phyloP scores from a whole-genome alignment of 2,797 vertebrate genomes.

The Valencia hispanica region DNA sequence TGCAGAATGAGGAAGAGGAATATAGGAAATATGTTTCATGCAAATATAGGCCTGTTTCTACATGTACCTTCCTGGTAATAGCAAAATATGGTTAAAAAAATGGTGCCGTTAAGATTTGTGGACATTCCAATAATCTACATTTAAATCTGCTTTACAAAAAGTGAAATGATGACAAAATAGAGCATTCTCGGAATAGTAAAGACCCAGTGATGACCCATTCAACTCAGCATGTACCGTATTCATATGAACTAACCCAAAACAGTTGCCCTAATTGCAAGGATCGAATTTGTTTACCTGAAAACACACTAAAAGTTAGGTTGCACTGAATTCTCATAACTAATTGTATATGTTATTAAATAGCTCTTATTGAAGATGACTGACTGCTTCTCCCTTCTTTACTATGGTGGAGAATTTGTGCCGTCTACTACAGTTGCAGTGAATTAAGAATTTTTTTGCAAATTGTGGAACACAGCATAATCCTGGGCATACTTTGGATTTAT shows the following conservation, averaged over 20 bases:
- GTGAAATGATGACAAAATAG: neutral
- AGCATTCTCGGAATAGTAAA: neutral
- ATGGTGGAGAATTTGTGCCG: neutral
- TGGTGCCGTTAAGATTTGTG: neutral
- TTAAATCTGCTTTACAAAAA: neutral
- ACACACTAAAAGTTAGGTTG: neutral
- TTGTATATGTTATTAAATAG: neutral
- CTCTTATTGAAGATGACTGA: neutral
- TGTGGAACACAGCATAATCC: neutral
- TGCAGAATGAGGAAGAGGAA: conserved; percentile 26
- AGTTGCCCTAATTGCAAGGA: neutral
- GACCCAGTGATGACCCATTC: neutral
- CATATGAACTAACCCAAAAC: neutral
- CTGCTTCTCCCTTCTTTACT: neutral
- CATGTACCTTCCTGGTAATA: neutral
- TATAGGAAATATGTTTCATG: neutral
- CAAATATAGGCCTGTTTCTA: neutral
- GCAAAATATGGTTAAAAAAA: neutral
- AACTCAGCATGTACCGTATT: neutral
- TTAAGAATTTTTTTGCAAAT: neutral
- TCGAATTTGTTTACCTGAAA: neutral
- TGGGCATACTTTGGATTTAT: neutral
- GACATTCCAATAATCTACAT: neutral
- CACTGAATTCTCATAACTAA: neutral
- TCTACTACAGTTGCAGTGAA: neutral